Conservation (phyloP, 1,140 invertebrate species). For the Bradysia coprophila region DNA sequence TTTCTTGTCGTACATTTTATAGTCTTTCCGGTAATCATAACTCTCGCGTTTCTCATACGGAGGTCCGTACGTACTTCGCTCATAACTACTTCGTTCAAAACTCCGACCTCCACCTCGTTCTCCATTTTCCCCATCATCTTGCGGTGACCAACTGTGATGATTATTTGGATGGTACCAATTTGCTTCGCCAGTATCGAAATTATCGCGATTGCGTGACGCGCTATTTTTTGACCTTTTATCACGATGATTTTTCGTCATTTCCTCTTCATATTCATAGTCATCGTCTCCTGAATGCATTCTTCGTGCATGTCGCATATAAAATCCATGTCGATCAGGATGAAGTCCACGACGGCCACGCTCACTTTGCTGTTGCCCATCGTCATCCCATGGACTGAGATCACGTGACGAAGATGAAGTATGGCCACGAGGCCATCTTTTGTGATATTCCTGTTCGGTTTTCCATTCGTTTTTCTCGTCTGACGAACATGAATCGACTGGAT, state of each 20-base stretch:
- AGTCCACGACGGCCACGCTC: slow-evolving; percentile 1
- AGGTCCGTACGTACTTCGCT: slow-evolving; percentile 20
- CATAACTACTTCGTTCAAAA: slow-evolving; percentile 20
- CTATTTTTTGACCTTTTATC: slow-evolving; percentile 9
- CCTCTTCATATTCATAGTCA: slow-evolving; percentile 29
- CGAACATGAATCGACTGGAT: slow-evolving; percentile 50
- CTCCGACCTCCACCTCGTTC: slow-evolving; percentile 14
- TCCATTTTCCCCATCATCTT: slow-evolving; percentile 12
- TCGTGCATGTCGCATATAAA: slow-evolving; percentile 19
- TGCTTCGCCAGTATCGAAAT: slow-evolving; percentile 8
- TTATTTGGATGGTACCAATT: slow-evolving; percentile 19
- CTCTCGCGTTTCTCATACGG: slow-evolving; percentile 19
- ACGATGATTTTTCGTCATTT: slow-evolving; percentile 13
- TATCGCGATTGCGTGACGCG: neutral
- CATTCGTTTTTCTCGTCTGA: slow-evolving; percentile 48
- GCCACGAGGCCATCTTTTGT: slow-evolving; percentile 21
- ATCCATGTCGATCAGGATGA: slow-evolving; percentile 15
- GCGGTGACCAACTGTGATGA: slow-evolving; percentile 22
- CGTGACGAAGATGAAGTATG: slow-evolving; percentile 44
- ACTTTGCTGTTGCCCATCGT: slow-evolving; percentile 33
- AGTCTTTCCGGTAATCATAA: slow-evolving; percentile 9
- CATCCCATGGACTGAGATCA: slow-evolving; percentile 51
- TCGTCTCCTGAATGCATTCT: slow-evolving; percentile 26
- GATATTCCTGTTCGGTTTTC: slow-evolving; percentile 8
- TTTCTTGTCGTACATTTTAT: slow-evolving; percentile 9